Evolutionary conservation across 64 coral and sea anemone genomes (phyloP).

Genomic region (Anthopleura sola): DNA sequence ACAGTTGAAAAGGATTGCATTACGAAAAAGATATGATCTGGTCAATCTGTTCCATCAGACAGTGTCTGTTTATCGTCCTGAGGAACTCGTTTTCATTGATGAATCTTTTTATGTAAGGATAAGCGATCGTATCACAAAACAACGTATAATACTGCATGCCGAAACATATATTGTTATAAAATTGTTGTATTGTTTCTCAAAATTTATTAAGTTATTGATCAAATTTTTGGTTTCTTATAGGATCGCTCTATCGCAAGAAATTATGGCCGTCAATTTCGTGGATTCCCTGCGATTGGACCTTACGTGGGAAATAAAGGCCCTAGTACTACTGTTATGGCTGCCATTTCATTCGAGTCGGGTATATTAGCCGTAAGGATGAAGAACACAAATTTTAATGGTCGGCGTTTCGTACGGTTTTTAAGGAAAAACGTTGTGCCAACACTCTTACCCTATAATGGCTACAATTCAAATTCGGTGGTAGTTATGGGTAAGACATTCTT

Average conservation of each 20-base stretch:
- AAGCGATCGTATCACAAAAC: no score
- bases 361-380: neutral
- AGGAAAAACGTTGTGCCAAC: neutral
- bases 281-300: neutral
- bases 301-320: neutral
- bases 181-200: no score
- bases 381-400: neutral
- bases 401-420: neutral
- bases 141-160: no score
- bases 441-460: neutral
- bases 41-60: neutral
- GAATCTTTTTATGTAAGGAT: neutral
- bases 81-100: no score
- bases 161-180: no score
- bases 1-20: neutral
- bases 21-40: neutral
- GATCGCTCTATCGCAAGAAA: neutral
- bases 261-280: neutral
- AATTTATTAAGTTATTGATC: neutral
- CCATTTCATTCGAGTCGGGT: neutral
- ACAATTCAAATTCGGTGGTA: neutral
- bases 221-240: neutral
- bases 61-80: neutral
- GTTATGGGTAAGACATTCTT: neutral
- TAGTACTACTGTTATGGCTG: neutral